These are phyloP conservation scores for Cercopithecus hamlyni DNA, from an alignment of 2,797 vertebrate species.

Conservation along the genomic window DNA sequence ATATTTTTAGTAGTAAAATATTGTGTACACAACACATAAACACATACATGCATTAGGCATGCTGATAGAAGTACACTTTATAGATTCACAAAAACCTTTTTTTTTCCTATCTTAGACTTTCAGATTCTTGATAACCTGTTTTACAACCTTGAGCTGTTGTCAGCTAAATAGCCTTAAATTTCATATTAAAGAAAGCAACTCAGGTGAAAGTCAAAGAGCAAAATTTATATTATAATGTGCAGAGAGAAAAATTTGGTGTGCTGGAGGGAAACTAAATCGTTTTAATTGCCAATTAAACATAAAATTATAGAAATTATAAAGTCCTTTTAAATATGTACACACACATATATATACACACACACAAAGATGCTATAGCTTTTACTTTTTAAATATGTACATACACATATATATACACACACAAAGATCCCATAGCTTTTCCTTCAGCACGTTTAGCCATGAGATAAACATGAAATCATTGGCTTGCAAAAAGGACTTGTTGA, in stretches of 20 bases:
- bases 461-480: not conserved
- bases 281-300: not conserved
- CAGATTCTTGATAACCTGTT: no score
- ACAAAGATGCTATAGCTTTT: not conserved
- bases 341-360: fast-evolving
- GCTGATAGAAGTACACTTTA: not conserved
- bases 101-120: not conserved
- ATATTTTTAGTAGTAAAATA: not conserved
- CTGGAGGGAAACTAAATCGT: not conserved
- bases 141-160: not conserved
- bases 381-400: not conserved
- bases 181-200: not conserved
- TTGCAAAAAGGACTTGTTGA: not conserved
- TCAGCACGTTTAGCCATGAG: not conserved
- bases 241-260: not conserved
- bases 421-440: not conserved
- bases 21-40: not conserved
- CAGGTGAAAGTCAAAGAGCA: not conserved
- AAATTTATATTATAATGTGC: not conserved
- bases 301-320: not conserved
- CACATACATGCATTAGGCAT: not conserved
- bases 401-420: no score
- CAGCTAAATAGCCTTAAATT: not conserved
- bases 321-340: not conserved
- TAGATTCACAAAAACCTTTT: not conserved